Evolutionary conservation across 2,888 invertebrate genomes (phyloP).

Genomic region (Alitta virens): DNA sequence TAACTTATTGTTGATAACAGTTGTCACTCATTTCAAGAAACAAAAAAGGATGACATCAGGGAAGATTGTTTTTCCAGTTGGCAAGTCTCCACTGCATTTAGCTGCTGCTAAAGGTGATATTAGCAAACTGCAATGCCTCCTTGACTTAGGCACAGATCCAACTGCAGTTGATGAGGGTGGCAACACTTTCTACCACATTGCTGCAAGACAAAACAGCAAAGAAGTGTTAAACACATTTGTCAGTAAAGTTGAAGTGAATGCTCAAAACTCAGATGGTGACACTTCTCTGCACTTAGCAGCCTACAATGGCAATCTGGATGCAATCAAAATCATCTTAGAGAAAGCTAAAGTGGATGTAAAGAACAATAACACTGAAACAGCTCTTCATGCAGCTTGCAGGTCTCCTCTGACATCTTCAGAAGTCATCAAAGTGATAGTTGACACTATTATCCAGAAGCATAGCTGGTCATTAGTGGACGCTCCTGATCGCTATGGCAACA

Average conservation of each 20-base stretch:
- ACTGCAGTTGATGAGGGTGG: constrained; percentile 36
- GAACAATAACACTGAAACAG: constrained; percentile 43
- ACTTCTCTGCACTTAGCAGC: constrained; percentile 32
- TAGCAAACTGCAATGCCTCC: constrained; percentile 40
- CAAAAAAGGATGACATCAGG: neutral
- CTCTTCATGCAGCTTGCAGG: constrained; percentile 43
- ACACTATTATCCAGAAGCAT: constrained; percentile 48
- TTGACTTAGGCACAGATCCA: constrained; percentile 39
- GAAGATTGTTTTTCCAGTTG: neutral
- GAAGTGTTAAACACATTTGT: constrained; percentile 38
- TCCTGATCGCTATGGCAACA: constrained; percentile 43
- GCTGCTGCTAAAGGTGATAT: constrained; percentile 35
- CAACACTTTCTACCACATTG: constrained; percentile 49
- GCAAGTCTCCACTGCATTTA: constrained; percentile 37
- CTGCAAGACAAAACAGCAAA: constrained; percentile 40
- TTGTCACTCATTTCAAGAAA: neutral
- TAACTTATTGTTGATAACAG: neutral
- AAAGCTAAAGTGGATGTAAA: constrained; percentile 34
- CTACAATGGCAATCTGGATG: constrained; percentile 10
- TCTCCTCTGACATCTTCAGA: constrained; percentile 35
- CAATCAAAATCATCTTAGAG: constrained; percentile 15
- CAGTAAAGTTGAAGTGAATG: constrained; percentile 32
- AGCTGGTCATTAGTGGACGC: constrained; percentile 51
- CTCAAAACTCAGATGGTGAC: constrained; percentile 35
- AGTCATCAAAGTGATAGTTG: constrained; percentile 38